Base-by-base conservation (phyloP, 2,113 vertebrate species). In the Salvelinus alpinus region DNA sequence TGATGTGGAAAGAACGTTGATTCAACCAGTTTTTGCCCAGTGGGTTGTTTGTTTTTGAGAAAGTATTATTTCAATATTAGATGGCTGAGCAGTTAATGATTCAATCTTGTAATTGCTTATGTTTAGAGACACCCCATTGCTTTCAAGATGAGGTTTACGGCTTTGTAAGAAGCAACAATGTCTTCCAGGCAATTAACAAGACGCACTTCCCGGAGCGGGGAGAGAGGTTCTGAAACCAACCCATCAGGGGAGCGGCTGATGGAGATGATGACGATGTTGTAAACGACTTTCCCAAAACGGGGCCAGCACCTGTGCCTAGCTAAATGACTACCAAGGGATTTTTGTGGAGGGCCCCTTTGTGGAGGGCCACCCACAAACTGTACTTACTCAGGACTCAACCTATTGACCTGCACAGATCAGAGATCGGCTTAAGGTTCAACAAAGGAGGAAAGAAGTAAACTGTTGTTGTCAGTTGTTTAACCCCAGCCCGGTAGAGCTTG, bases 91-190 rank as follows among this genome's bases (percentile, higher is more conserved):
- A 22, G 73, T 75, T 86, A 71, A 80, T 87, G 80, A 88, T 82
- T 84, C 73, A 84, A 80, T 80, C 69, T 73, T 86, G 84, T 88
- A 82, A 82, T 82, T 86, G 80, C 75, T 83, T 54, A 87, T 88
- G 82, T 82, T 80, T 81, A 85, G 81, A 81, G 86, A 84, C 85
- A 86, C 82, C 88, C 75, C 64, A 60, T 75, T 85, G 81, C 76
- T 80, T 88, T 87, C 80, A 82, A 83, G 71, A 88, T 82, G 84
- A 54, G 79, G 60, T 83, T 87, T 85, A 82, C 65, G 80, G 80
- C 80, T 74, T 83, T 72, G 29, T 69, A 82, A 88, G 75, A 77
- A 82, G 77, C 75, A 78, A 69, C 64, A 16, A 73, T 75, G 75
- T 78, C 74, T 83, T 72, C 14, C 0, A 85, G 72, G 81, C 78